phyloP scores from a whole-genome alignment of 2,888 invertebrate genomes.

The Standfussiana lucernea region DNA sequence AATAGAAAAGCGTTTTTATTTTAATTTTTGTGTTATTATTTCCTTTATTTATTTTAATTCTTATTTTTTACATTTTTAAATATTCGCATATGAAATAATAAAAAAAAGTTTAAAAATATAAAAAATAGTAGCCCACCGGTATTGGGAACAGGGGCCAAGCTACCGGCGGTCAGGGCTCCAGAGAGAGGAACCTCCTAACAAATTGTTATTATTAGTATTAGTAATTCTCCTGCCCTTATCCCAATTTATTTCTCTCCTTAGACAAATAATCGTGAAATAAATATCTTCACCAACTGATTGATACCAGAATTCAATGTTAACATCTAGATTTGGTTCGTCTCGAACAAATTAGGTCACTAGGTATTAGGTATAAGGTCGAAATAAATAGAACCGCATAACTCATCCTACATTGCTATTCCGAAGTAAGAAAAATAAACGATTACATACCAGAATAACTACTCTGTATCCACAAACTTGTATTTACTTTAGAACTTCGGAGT shows the following conservation, averaged over 20 bases:
- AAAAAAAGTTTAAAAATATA: no score
- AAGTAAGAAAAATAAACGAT: conserved; percentile 45
- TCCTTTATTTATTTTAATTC: no score
- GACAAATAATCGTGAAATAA: not conserved
- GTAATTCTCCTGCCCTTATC: not conserved
- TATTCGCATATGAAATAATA: no score
- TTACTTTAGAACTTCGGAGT: conserved; percentile 22
- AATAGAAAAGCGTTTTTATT: not conserved
- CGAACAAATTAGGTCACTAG: conserved; percentile 41
- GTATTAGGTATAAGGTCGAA: conserved; percentile 36
- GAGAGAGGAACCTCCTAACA: no score
- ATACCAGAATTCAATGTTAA: conserved; percentile 15
- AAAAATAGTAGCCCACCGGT: no score
- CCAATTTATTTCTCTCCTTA: not conserved
- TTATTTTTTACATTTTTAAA: no score
- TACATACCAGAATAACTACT: conserved; percentile 14
- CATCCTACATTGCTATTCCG: conserved; percentile 36
- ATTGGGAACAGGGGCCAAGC: no score
- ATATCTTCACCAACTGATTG: not conserved
- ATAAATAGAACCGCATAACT: conserved; percentile 29
- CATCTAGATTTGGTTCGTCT: conserved; percentile 3
- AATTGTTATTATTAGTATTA: no score
- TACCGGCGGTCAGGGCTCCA: no score
- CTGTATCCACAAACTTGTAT: conserved; percentile 28
- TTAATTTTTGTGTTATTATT: no score